Evolutionary conservation across 2,113 vertebrate genomes (phyloP).

Genomic region (Seriola dumerili): DNA sequence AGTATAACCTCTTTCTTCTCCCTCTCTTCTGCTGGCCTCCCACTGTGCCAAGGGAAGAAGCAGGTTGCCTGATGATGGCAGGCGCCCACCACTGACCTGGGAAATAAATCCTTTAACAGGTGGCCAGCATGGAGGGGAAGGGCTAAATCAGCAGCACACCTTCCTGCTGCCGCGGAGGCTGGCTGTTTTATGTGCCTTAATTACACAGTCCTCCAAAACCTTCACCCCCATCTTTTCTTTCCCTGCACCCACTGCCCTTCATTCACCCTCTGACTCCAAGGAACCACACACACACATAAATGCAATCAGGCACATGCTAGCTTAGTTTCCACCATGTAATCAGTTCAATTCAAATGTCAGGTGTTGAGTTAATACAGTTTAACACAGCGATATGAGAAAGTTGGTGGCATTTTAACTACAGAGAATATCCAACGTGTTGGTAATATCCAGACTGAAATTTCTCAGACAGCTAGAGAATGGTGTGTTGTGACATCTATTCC

Average conservation of each 20-base stretch:
- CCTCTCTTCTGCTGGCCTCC: conserved; percentile 33
- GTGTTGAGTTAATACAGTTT: conserved; percentile 18
- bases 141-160: conserved; percentile 75
- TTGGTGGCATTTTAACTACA: background rate
- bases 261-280: conserved; percentile 67
- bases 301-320: conserved; percentile 17
- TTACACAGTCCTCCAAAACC: conserved; percentile 68
- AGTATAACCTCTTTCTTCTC: conserved; percentile 6
- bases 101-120: conserved; percentile 82
- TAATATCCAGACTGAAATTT: conserved; percentile 22
- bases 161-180: conserved; percentile 74
- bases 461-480: conserved; percentile 2
- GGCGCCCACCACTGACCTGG: conserved; percentile 71
- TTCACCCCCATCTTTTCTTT: conserved; percentile 50
- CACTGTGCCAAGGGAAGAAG: conserved; percentile 51
- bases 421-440: conserved; percentile 10
- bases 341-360: conserved; percentile 16
- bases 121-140: conserved; percentile 74
- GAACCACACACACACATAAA: conserved; percentile 35
- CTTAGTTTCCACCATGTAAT: conserved; percentile 19
- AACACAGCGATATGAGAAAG: background rate
- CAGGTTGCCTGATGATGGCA: conserved; percentile 71
- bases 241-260: conserved; percentile 64
- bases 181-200: conserved; percentile 80
- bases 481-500: conserved; percentile 34